These are phyloP conservation scores for Mormyrops boulengeri DNA, from an alignment of 2,797 vertebrate species.

Conservation along the genomic window DNA sequence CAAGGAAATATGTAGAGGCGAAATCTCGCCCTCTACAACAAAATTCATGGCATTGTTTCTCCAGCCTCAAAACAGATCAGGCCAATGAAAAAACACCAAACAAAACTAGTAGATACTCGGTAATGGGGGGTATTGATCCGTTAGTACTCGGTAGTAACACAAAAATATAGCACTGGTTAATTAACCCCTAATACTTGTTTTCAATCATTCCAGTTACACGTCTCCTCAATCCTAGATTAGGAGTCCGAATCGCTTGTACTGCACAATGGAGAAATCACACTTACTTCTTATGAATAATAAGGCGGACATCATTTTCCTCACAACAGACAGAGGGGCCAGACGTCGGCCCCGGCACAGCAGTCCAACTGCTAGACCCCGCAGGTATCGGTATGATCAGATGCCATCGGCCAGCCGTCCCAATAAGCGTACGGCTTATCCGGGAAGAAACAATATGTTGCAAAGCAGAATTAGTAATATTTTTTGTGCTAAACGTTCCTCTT, in stretches of 20 bases:
- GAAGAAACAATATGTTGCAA: background rate
- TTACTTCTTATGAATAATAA: background rate
- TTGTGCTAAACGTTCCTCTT: background rate
- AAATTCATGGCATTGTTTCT: background rate
- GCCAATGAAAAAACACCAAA: background rate
- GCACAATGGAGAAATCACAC: background rate
- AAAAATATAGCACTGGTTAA: background rate
- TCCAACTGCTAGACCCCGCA: background rate
- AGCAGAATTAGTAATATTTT: background rate
- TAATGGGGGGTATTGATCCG: background rate
- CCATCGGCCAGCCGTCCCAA: background rate
- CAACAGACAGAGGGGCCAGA: conserved; percentile 16
- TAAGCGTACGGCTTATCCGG: background rate
- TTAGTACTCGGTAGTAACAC: background rate
- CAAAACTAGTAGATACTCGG: background rate
- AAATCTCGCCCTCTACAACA: background rate
- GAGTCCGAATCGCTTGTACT: background rate
- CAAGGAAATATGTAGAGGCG: background rate
- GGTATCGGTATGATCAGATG: background rate
- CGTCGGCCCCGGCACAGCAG: background rate
- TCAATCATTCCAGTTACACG: background rate
- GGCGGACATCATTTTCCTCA: background rate
- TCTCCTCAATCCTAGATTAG: background rate
- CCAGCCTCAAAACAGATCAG: no score
- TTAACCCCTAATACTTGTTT: background rate